Base-by-base conservation (phyloP, 2,113 vertebrate species). In the Stomatorhinus ivindoensis region DNA sequence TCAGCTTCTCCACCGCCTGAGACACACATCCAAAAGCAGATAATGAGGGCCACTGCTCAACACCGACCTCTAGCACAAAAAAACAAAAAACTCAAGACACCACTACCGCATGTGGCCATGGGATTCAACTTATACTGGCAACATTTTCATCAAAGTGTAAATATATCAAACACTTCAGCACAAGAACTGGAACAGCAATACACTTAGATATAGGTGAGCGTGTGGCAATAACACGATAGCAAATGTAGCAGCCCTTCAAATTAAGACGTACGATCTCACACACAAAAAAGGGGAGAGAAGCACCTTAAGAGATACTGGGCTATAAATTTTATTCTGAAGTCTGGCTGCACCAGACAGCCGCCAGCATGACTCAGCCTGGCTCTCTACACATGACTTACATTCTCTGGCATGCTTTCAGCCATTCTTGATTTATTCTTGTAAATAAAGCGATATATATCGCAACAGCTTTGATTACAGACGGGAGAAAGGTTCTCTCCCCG, bases 1-100 rank as follows among this genome's bases (percentile, higher is more conserved):
- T 98, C 91, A 99, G 96, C 90, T 96, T 96, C 93, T 99, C 98
- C 93, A 99, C 98, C 89, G 98, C 98, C 98, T 99, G 93, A 88
- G 10, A 84, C 2, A 88, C 44, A 87, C 80, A 47, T 48, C 24
- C 13, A 13, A 50, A 50, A 88, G 27, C n/a, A 24, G 39, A 9
- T 27, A 51, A 39, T 39, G 85, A 55, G 11, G n/a, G 50, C 31
- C 17, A 31, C 24, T 53, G 17, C 48, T 55, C 50, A 10, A 42
- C 24, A n/a, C 44, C 13, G n/a, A 86, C 85, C 48, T 27, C 47
- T 27, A 11, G 46, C n/a, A 86, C 47, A 31, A 53, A 35, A 50
- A 53, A 51, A 50, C 2, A 83, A 21, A 27, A 31, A 51, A 46
- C 48, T 27, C 46, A 50, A 50, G 19, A 13, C 85, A n/a, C 48